Conservation (phyloP, 2,113 vertebrate genomes). For the Sigmodon hispidus region DNA sequence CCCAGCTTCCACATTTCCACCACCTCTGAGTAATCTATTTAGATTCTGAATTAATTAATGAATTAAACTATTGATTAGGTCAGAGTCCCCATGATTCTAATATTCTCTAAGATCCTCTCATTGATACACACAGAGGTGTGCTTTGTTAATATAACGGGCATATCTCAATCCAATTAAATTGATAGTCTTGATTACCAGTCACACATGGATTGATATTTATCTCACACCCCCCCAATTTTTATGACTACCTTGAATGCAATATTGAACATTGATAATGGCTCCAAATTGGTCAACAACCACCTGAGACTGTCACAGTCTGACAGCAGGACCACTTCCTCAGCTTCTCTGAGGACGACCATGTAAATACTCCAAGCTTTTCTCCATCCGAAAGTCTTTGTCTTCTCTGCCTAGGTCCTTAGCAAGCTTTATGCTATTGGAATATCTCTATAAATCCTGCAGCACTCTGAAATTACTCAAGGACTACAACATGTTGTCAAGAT, state of each 20-base stretch:
- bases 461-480: not conserved
- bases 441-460: not conserved
- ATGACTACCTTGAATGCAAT: not conserved
- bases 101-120: not conserved
- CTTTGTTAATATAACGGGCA: not conserved
- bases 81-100: not conserved
- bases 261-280: slow-evolving; percentile 12
- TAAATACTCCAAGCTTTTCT: not conserved
- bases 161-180: not conserved
- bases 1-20: not conserved
- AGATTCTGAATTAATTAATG: not conserved
- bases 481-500: slow-evolving; percentile 32
- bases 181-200: not conserved
- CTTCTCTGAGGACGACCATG: not conserved
- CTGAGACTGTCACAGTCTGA: not conserved
- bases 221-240: not conserved
- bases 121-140: not conserved
- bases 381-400: not conserved
- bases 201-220: not conserved
- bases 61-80: not conserved
- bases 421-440: not conserved
- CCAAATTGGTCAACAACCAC: not conserved
- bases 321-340: not conserved
- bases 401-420: not conserved
- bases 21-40: not conserved